Conservation (phyloP, 2,113 vertebrate species). For the Crotalus viridis region DNA sequence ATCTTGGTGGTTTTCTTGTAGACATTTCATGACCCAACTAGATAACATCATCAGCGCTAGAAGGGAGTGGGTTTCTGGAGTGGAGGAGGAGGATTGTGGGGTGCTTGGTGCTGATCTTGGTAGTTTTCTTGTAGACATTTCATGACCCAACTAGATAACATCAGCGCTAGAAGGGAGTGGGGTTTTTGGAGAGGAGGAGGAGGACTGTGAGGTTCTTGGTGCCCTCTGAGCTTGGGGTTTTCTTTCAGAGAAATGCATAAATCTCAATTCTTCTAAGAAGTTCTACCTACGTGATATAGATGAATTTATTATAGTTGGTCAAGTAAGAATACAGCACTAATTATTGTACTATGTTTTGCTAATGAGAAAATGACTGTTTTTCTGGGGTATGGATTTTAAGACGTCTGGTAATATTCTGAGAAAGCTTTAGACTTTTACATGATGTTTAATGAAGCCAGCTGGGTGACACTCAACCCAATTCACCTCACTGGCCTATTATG, state of each 20-base stretch:
- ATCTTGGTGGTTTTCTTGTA: too few species aligned
- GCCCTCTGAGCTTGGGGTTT: too few species aligned
- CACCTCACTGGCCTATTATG: neutral
- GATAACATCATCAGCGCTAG: too few species aligned
- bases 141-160: too few species aligned
- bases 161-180: neutral
- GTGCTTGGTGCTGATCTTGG: too few species aligned
- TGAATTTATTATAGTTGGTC: neutral
- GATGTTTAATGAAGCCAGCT: neutral
- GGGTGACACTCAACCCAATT: neutral
- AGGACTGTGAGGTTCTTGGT: too few species aligned
- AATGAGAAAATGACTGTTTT: neutral
- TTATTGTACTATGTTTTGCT: neutral
- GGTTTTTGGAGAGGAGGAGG: neutral
- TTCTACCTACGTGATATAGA: neutral
- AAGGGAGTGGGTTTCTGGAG: too few species aligned
- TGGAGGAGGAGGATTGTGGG: too few species aligned
- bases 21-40: too few species aligned
- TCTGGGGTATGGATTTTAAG: neutral
- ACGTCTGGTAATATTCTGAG: neutral
- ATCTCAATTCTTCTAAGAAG: neutral
- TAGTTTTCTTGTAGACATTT: too few species aligned
- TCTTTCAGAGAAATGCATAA: neutral
- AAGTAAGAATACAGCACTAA: neutral
- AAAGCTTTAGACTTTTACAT: neutral